Evolutionary conservation across 2,797 vertebrate species (phyloP).

Genomic region (Hyperoplus lanceolatus): DNA sequence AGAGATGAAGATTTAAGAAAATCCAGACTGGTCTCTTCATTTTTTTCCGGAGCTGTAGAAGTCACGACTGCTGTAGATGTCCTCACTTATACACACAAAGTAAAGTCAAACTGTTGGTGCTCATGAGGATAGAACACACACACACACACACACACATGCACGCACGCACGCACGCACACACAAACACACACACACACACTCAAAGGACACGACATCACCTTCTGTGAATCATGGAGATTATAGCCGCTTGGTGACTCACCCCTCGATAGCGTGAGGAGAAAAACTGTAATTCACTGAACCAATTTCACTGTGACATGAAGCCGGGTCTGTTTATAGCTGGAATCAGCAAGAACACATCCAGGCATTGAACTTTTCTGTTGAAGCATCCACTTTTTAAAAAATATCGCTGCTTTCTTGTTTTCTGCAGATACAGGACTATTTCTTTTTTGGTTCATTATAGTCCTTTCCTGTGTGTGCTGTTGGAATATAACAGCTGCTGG

Average conservation of each 20-base stretch:
- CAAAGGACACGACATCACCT: background rate
- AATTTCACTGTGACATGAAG: slow-evolving; percentile 40
- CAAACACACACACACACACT: background rate
- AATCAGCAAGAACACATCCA: slow-evolving; percentile 36
- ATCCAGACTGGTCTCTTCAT: too few relatives aligned
- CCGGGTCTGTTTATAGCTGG: slow-evolving; percentile 39
- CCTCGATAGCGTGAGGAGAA: slow-evolving; percentile 33
- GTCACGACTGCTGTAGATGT: background rate
- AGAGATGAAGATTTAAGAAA: too few relatives aligned
- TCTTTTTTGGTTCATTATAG: background rate
- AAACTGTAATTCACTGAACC: slow-evolving; percentile 57
- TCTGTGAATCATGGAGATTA: slow-evolving; percentile 7
- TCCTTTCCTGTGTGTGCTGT: background rate
- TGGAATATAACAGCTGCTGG: background rate
- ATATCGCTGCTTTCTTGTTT: slow-evolving; percentile 4
- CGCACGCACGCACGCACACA: background rate
- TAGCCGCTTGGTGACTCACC: slow-evolving; percentile 18
- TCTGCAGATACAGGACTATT: slow-evolving; percentile 23
- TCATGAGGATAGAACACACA: background rate
- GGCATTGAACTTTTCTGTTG: slow-evolving; percentile 21
- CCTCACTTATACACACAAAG: too few relatives aligned
- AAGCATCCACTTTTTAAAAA: slow-evolving; percentile 20
- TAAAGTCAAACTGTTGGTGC: background rate
- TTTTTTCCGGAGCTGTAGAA: background rate
- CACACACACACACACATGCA: background rate